Base-by-base conservation (phyloP, 2,797 vertebrate species). In the Malurus leucopterus region DNA sequence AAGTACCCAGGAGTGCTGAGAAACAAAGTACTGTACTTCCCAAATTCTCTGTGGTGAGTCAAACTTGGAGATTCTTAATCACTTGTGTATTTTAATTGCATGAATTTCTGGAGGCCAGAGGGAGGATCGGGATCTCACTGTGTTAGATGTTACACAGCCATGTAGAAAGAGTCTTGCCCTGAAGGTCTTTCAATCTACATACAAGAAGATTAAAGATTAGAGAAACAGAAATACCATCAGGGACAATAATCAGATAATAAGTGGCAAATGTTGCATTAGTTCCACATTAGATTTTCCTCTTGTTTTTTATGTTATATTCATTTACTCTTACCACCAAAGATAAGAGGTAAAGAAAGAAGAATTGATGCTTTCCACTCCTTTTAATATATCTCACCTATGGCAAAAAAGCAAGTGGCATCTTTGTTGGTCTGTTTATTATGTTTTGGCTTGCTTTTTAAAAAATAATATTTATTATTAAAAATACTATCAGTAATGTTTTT, bases 251-350 rank as follows among this genome's bases (percentile, higher is more conserved):
- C 91, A 93, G 89, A 91, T 86, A 59, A 69, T 89, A 94, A 93
- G 86, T 80, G 64, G 80, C 64, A 86, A 93, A 93, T 95, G 83
- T 93, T 20, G 2, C 77, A 91, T 95, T 94, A 95, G 95, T 95
- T 95, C 91, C 68, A 50, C 86, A 71, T 86, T 70, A 81, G 67
- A 30, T 58, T 90, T 65, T 57, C 2, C 3, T 17, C 34, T 84
- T 78, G 32, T 89, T 92, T 89, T 89, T 91, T 80, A 49, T 78
- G 67, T 86, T 84, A 59, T 23, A 44, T 54, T 84, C 27, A 30
- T 91, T 91, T 88, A 50, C 63, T 88, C 13, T 75, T 81, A 44
- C 57, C 30, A 84, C 29, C 24, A 61, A 51, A 92, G 79, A 81
- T 59, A 84, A 85, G 69, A 71, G 14, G n/a, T 85, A 74, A 92